Evolutionary conservation across 2,113 vertebrate genomes (phyloP), one percentile per base, ranked within the genome.

Genomic region (Malurus melanocephalus): DNA sequence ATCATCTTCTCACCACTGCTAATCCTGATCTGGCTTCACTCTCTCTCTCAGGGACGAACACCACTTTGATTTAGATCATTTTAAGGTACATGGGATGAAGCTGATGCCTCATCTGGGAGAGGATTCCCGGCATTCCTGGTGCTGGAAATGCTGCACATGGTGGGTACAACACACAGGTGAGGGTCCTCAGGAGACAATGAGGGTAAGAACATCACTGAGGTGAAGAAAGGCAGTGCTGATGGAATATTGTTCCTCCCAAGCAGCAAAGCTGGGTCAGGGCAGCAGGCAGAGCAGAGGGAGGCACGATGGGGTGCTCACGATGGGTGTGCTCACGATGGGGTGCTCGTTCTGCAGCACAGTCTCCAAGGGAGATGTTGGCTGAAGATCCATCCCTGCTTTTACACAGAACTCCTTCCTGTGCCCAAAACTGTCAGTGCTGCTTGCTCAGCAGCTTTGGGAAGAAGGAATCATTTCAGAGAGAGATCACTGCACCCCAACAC

Each of bases 41-140:
- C 60, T 24, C 24, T 18, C 40, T 77, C 35, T 27, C 30, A 5
- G 14, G 6, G 27, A 48, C 75, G 49, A 68, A 49, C 57, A 60
- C 35, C 15, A 18, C 45, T 68, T 80, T n/a, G 74, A 73, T 73
- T 80, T 32, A 57, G 45, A 65, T 8, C 9, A 22, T 56, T 92
- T 69, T 18, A 8, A 81, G 57, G 30, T 65, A 7, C 56, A 11
- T 0, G 1, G 59, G 30, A 69, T 16, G 43, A 80, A 79, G 23
- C 9, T 5, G 28, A 19, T 27, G 22, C 56, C 62, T 51, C 7
- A 1, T 24, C 48, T 65, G 12, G 33, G 33, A 9, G 11, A 87
- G 43, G 38, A 53, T 38, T 76, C 76, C 35, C 51, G 33, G 0
- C 0, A 0, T 60, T 7, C 12, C 43, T 23, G 40, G 52, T 42